Percentiles rank a stretch among this genome's conserved stretches.
Evolutionary conservation across 2,888 invertebrate genomes (phyloP).

Genomic region (Parnassius smintheus): DNA sequence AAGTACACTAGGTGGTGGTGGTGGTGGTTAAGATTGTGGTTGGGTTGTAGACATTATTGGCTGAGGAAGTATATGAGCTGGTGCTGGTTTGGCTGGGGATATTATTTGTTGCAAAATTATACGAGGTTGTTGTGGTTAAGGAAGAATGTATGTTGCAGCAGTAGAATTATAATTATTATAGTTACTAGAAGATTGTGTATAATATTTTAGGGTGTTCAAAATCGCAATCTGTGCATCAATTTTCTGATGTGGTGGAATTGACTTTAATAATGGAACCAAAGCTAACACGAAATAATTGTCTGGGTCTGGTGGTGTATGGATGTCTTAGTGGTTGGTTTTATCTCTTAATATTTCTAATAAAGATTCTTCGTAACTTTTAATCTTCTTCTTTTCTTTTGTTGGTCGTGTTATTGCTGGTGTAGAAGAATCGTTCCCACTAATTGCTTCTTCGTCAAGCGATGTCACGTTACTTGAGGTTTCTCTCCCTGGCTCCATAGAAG

Average conservation of each 20-base stretch:
- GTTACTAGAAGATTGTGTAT: slow-evolving; percentile 15
- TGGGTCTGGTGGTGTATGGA: slow-evolving; percentile 22
- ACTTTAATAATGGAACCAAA: slow-evolving; percentile 25
- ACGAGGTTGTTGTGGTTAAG: slow-evolving; percentile 27
- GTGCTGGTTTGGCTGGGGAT: too few species aligned
- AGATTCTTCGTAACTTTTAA: slow-evolving; percentile 26
- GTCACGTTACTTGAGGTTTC: slow-evolving; percentile 26
- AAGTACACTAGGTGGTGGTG: too few species aligned
- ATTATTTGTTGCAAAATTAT: slow-evolving; percentile 6
- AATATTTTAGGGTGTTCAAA: too few species aligned
- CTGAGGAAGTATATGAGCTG: too few species aligned
- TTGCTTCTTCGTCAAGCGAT: slow-evolving; percentile 27
- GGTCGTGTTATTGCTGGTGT: slow-evolving; percentile 4
- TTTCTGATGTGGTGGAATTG: slow-evolving; percentile 25
- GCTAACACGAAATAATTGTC: slow-evolving; percentile 22
- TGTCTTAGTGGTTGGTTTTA: slow-evolving; percentile 23
- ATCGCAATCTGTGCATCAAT: neutral
- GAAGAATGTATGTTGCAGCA: neutral
- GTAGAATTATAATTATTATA: slow-evolving; percentile 27
- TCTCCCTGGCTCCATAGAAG: slow-evolving; percentile 31
- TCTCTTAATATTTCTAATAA: slow-evolving; percentile 26
- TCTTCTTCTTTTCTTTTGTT: neutral
- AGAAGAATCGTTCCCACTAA: slow-evolving; percentile 20
- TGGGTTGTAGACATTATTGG: too few species aligned
- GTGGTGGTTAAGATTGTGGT: too few species aligned